Evolutionary conservation across 2,113 vertebrate species (phyloP), one percentile per base, ranked within the genome.

Genomic region (Natator depressus): DNA sequence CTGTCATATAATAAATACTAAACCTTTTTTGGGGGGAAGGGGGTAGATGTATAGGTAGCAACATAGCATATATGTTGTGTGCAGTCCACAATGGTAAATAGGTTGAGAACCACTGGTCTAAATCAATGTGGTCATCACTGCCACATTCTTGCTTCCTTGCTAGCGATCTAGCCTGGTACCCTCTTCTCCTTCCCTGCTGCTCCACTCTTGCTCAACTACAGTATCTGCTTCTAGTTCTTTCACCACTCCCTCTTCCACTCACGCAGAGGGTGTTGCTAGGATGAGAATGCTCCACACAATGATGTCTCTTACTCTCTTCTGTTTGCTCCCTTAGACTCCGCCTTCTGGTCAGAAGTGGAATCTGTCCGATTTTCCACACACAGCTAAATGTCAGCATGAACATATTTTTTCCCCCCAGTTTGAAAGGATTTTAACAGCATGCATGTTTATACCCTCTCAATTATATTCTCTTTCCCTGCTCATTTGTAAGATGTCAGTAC

Each of bases 261-360:
- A 50, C 16, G 84, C 4, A 69, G 78, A 29, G 82, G 55, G 89
- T 76, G 5, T 4, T 62, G 90, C 79, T 53, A 88, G 14, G 81
- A 31, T 62, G 3, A 72, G 2, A 0, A 8, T 87, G 94, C 80
- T 95, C 49, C 72, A 81, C 1, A 72, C 65, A 69, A 72, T n/a
- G 0, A 5, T 6, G 78, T 94, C 59, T 59, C 86, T 87, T 81
- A 88, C 0, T 0, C 80, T 62, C 24, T 50, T 72, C 79, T 84
- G 93, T 97, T 93, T 57, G 54, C 94, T 96, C 96, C 96, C 95
- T 0, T 92, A 96, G 93, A 93, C 97, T 95, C 96, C 96, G 95
- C 46, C 96, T 97, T 92, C 93, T 93, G 97, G 96, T 91, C 89
- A 91, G 31, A 78, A 53, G 46, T 5, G 65, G 91, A 88, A 96